Base-by-base conservation (phyloP, 2,888 invertebrate species). In the Drosophila mayaguana region DNA sequence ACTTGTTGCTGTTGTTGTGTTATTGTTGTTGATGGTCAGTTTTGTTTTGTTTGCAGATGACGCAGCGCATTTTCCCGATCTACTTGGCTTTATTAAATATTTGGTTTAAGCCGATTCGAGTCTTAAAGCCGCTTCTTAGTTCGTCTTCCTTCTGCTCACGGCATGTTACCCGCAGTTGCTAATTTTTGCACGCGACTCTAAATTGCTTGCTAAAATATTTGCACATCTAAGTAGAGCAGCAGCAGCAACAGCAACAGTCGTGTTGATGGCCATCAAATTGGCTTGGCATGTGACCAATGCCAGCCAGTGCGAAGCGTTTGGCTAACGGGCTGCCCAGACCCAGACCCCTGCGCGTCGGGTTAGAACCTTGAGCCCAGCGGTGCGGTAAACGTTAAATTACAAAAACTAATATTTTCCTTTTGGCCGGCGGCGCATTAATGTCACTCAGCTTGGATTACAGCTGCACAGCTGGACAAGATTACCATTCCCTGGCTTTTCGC, bases 41-140 rank as follows among this genome's bases (percentile, higher is more conserved):
- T 89, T 85, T 63, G 74, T 89, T 88, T 75, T 81, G 75, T 87
- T 80, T 85, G 85, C 51, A 59, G 53, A 81, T 84, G 83, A 84
- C 82, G 56, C 38, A 18, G 79, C 83, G 71, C 71, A 74, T 84
- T 84, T 89, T 81, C 85, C 89, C 73, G 84, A 60, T 63, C 75
- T 59, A 40, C 51, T 40, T 18, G 66, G 22, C 50, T 57, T 45
- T 36, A 63, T 70, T 61, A 63, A 80, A 80, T 80, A 77, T 77
- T 80, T 57, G 57, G 63, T 51, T 62, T 45, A 36, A 63, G 57
- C 60, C 40, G 51, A 63, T 45, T 62, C 20, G 18, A 25, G 34
- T 57, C 34, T 18, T 22, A 20, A 43, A 16, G 18, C 14, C 18
- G 28, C 40, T 34, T 12, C 48, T 32, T 18, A 40, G 42, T 25